Evolutionary conservation across 2,113 vertebrate species (phyloP), one percentile per base, ranked within the genome.

Genomic region (Eurypyga helias): DNA sequence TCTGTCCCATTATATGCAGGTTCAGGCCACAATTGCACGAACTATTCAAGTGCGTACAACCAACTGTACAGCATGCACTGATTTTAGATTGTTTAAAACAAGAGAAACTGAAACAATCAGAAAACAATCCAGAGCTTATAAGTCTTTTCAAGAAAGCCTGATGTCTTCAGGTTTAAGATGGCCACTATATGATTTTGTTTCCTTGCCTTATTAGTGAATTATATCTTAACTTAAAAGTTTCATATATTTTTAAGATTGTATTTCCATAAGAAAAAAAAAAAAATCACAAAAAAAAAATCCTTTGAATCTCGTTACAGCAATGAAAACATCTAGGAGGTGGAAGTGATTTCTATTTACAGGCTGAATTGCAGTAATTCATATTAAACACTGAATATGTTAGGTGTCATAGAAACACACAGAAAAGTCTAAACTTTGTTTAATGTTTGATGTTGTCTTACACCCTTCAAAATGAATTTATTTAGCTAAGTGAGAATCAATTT

Each of bases 311-410:
- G 13, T 38, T 71, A 52, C 13, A 70, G 5, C 5, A 81, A 29
- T 45, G 20, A 69, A 92, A 91, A 86, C 36, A 48, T 45, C 7
- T 61, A 18, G 16, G 13, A 77, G 2, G 9, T n/a, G 64, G n/a
- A 78, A 79, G 6, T 60, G 1, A 48, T 76, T 92, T 83, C 38
- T 83, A 8, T 57, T 92, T 69, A 67, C 11, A 76, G 20, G 19
- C 5, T 2, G 11, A 72, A 71, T 33, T 3, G 0, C 7, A 73
- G 48, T 20, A 26, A 29, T 87, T 72, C 2, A 0, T 60, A 62
- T 67, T 77, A 89, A 64, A 29, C 15, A 43, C 29, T 2, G 83
- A 69, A 34, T 64, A 62, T 19, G 26, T 54, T 67, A 58, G 33
- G 9, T 62, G 36, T 36, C 43, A 60, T 21, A 67, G 7, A 64